These are phyloP conservation scores for Atlantisia rogersi DNA, from an alignment of 2,113 vertebrate species.

Conservation along the genomic window DNA sequence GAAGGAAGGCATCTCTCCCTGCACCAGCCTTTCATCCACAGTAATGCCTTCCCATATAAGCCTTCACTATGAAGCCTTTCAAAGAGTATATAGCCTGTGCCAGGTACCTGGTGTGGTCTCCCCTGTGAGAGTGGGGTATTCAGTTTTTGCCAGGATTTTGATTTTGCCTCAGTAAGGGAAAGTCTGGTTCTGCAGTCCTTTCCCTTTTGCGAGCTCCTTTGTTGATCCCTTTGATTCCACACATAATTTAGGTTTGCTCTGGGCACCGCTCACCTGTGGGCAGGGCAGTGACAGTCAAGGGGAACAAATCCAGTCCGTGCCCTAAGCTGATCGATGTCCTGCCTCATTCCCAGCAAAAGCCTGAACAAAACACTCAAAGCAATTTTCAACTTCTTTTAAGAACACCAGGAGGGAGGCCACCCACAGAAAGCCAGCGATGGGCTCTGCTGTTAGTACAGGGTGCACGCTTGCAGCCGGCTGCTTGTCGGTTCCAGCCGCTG, in stretches of 20 bases:
- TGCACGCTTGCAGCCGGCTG: fast-evolving
- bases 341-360: background rate
- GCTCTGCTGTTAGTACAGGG: background rate
- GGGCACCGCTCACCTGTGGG: background rate
- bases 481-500: fast-evolving
- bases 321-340: background rate
- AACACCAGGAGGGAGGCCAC: background rate
- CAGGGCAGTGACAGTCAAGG: background rate
- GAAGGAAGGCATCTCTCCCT: background rate
- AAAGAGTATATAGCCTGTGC: background rate
- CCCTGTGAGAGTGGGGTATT: background rate
- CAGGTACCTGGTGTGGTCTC: background rate
- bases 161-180: background rate
- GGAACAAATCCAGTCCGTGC: background rate
- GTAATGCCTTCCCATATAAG: background rate
- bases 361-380: background rate
- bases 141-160: background rate
- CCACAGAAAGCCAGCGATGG: background rate
- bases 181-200: background rate
- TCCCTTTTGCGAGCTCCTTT: background rate
- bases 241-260: background rate
- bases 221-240: background rate
- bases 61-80: background rate
- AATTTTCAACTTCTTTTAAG: background rate
- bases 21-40: background rate